A percentile compares a stretch with the other conserved stretches of the same genome.
Evolutionary conservation across 2,113 vertebrate genomes (phyloP).

Genomic region (Microcebus ravelobensis): DNA sequence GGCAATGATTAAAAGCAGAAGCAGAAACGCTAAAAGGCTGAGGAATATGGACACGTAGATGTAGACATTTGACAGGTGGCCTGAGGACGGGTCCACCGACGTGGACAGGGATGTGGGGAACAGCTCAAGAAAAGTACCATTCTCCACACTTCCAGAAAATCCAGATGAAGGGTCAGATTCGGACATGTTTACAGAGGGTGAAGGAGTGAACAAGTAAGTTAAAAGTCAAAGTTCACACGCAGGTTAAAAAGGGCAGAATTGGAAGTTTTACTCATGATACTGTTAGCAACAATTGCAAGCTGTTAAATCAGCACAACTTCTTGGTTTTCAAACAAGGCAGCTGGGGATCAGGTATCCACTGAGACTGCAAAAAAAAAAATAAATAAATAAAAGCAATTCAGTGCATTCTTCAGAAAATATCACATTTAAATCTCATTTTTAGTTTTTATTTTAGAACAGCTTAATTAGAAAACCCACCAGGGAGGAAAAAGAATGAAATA

Average conservation of each 20-base stretch:
- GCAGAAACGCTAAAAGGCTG: slow-evolving; percentile 94
- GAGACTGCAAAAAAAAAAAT: slow-evolving; percentile 46
- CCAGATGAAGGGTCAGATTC: slow-evolving; percentile 80
- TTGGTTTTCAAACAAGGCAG: slow-evolving; percentile 34
- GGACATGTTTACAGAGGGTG: slow-evolving; percentile 80
- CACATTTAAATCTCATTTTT: neutral
- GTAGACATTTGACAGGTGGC: slow-evolving; percentile 91
- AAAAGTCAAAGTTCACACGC: slow-evolving; percentile 30
- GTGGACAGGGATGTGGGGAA: slow-evolving; percentile 92
- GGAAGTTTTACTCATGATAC: neutral
- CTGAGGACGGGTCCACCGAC: slow-evolving; percentile 88
- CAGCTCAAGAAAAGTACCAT: slow-evolving; percentile 92
- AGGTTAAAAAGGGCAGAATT: slow-evolving; percentile 35
- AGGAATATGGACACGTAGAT: slow-evolving; percentile 98
- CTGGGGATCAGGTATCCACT: neutral
- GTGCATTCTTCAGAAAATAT: neutral
- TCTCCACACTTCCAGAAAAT: slow-evolving; percentile 84
- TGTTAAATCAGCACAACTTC: neutral
- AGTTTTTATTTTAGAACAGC: slow-evolving; percentile 1
- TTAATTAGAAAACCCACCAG: neutral
- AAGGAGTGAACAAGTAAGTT: too few species aligned
- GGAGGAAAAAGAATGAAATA: neutral
- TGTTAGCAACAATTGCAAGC: rapidly evolving
- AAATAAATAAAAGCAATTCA: neutral
- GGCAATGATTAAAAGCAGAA: slow-evolving; percentile 94